phyloP scores from a whole-genome alignment of 2,797 vertebrate species.

The Megaceryle alcyon region DNA sequence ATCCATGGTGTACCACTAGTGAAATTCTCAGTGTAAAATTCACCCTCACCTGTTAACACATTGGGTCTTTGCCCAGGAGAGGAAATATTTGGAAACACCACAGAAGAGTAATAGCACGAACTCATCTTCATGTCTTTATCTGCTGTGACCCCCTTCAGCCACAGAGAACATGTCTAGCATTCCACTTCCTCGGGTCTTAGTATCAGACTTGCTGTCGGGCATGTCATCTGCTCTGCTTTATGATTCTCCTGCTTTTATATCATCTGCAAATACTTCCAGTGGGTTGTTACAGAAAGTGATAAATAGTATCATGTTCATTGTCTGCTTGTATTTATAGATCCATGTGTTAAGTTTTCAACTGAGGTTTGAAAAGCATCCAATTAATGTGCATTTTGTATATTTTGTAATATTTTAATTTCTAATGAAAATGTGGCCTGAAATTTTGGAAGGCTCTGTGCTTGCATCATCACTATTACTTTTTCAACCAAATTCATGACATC shows the following conservation, averaged over 20 bases:
- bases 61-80: not conserved
- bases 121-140: not conserved
- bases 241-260: not conserved
- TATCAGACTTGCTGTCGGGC: not conserved
- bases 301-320: not conserved
- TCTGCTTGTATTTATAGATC: not conserved
- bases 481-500: not conserved
- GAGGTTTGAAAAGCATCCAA: not conserved
- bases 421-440: not conserved
- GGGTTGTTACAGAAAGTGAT: not conserved
- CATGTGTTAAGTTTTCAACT: rapidly evolving
- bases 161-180: rapidly evolving
- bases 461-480: not conserved
- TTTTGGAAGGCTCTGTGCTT: not conserved
- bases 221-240: not conserved
- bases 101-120: too few relatives aligned
- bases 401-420: not conserved
- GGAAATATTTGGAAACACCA: not conserved
- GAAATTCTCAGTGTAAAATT: not conserved
- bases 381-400: not conserved
- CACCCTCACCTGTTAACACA: not conserved
- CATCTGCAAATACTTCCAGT: not conserved
- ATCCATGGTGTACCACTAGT: not conserved
- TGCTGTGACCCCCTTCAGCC: not conserved
- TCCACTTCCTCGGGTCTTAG: not conserved